phyloP scores from a whole-genome alignment of 1,140 invertebrate genomes.

The Cecropterus lyciades region DNA sequence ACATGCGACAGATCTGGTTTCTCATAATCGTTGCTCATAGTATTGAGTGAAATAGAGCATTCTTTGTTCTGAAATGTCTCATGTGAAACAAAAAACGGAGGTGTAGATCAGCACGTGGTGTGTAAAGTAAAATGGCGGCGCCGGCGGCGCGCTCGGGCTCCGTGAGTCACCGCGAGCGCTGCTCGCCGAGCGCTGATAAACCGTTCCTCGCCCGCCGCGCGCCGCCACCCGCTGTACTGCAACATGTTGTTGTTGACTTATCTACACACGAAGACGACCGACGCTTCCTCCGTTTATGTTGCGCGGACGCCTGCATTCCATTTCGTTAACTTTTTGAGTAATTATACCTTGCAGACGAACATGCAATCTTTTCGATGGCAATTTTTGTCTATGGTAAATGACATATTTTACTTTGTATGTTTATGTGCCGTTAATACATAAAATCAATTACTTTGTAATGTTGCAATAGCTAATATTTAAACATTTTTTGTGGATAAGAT shows the following conservation, averaged over 20 bases:
- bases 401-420: too few species aligned
- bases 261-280: conserved; percentile 15
- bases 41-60: not conserved
- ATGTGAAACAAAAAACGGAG: conserved; percentile 40
- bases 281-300: not conserved
- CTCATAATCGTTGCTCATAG: too few species aligned
- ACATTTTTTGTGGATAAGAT: too few species aligned
- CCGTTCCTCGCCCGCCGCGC: conserved; percentile 11
- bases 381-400: too few species aligned
- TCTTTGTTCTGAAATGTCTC: not conserved
- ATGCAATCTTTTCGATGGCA: too few species aligned
- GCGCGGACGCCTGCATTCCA: conserved; percentile 13
- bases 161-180: conserved; percentile 53
- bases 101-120: conserved; percentile 75
- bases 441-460: too few species aligned
- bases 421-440: too few species aligned
- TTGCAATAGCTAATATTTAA: too few species aligned
- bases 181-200: conserved; percentile 47
- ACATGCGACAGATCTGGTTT: too few species aligned
- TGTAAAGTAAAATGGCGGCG: conserved; percentile 77
- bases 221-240: not conserved
- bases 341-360: too few species aligned
- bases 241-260: conserved; percentile 25
- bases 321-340: too few species aligned
- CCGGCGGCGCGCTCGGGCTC: conserved; percentile 46